Evolutionary conservation across 2,797 vertebrate species (phyloP), one percentile per base, ranked within the genome.

Genomic region (Ambastaia sidthimunki): DNA sequence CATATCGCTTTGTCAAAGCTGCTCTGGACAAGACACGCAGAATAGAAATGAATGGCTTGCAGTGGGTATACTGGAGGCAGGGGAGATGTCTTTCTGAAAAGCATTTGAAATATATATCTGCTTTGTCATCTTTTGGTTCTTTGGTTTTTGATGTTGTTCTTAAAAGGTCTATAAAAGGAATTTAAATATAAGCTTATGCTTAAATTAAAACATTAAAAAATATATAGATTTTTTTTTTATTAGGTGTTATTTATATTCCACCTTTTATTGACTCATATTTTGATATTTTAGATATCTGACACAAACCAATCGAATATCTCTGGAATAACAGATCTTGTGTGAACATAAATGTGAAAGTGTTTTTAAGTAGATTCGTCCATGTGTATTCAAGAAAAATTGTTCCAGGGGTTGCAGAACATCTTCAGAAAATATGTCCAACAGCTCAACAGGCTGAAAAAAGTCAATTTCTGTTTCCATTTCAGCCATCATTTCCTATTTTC

Each of bases 101-200:
- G 37, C 6, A 10, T 65, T n/a, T 10, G 1, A 62, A 60, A 63
- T 81, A 69, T 60, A 59, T 41, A 52, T 60, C 7, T 3, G 71
- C 11, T 77, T 55, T 85, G 84, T 87, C 28, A 85, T 85, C 37
- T 82, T 60, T 28, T 44, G 68, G 31, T 18, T 15, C 70, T 54
- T 52, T 65, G 55, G 55, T 7, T 57, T 57, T 23, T 25, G 11
- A 25, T 59, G 9, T 21, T 52, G 18, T 2, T 12, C 7, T n/a
- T 21, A 23, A 23, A 9, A 52, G 3, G 1, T n/a, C 15, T 18
- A 52, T 52, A 52, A n/a, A 54, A 7, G 18, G 50, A 3, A 54
- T 54, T n/a, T n/a, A 54, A n/a, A 54, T 54, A 54, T 52, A 44
- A 44, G 41, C 10, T 11, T 44, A 44, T 37, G 28, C 28, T 28